Base-by-base conservation (phyloP, 2,888 invertebrate genomes). In the Caenorhabditis auriculariae region DNA sequence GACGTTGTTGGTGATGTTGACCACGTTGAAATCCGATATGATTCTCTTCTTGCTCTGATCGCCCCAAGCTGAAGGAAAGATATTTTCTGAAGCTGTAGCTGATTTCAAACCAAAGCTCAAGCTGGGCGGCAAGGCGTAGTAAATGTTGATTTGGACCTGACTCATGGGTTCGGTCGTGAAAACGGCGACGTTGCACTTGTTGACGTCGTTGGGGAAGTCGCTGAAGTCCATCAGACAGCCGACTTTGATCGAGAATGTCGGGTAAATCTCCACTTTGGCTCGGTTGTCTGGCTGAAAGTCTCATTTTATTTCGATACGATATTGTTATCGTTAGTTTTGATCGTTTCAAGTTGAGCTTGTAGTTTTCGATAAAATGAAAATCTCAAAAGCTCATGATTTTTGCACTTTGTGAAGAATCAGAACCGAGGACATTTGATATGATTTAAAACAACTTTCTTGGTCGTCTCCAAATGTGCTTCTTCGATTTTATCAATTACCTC, bases 191-290 rank as follows among this genome's bases (percentile, higher is more conserved):
- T 64, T 7, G 32, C 65, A 76, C 5, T 21, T 45, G 32, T 72
- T 63, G 15, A 39, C 42, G 48, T 72, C 72, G 42, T 68, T 50
- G 0, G 72, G 72, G 21, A 53, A 72, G 3, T 66, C 60, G 29
- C 66, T 54, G 35, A 62, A 78, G 58, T 79, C 78, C 51, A 79
- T 73, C 15, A 54, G 24, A 54, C 79, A 79, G 1, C 76, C 76
- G 37, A 78, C 71, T 50, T 70, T 70, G 41, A 77, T 74, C 5
- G 74, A 66, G 54, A 76, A 76, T 19, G 75, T 74, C 7, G 77
- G 77, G 41, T 73, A 76, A 50, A 75, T 63, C 51, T 77, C 76
- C 17, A 77, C 63, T 42, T 64, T 67, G 1, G 71, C 54, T 2
- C 62, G 48, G 56, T 67, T 19, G 15, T 54, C 47, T 17, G 45